Percentiles rank a stretch among this genome's conserved stretches.
These are phyloP conservation scores for Didymodactylos carnosus DNA, from an alignment of 2,888 invertebrate species.

Conservation along the genomic window DNA sequence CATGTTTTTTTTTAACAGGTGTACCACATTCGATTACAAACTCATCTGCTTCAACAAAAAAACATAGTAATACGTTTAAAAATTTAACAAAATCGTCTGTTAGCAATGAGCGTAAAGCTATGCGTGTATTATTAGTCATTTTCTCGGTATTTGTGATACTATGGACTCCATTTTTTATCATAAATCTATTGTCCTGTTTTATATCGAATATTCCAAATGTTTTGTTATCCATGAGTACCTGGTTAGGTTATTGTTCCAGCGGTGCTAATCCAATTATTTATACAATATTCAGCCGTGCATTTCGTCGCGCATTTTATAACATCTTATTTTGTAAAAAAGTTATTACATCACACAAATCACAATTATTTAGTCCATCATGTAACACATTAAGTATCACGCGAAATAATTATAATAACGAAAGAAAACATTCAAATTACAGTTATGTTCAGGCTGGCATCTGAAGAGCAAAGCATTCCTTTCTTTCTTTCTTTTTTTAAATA, in stretches of 20 bases:
- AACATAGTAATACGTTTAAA: not conserved
- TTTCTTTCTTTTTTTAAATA: too few species aligned
- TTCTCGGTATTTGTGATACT: constrained; percentile 30
- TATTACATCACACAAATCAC: not conserved
- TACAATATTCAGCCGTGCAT: constrained; percentile 33
- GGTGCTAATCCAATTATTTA: constrained; percentile 33
- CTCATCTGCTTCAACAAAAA: not conserved
- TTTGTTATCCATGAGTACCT: constrained; percentile 26
- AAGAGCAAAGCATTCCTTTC: too few species aligned
- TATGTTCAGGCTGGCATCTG: too few species aligned
- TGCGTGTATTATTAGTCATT: constrained; percentile 32
- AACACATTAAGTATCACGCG: too few species aligned
- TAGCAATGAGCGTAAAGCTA: constrained; percentile 29
- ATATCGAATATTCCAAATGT: constrained; percentile 21
- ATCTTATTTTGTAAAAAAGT: constrained; percentile 1
- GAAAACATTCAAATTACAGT: too few species aligned
- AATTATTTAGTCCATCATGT: not conserved
- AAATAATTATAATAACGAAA: too few species aligned
- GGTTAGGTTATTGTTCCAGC: constrained; percentile 33
- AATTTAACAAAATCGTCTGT: constrained; percentile 4
- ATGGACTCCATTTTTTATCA: constrained; percentile 32
- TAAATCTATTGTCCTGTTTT: constrained; percentile 28
- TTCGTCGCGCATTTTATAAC: constrained; percentile 26
- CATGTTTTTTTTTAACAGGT: too few species aligned
- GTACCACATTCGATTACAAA: too few species aligned